Conservation (phyloP, 1,140 invertebrate species). For the Platorchestia sp. region DNA sequence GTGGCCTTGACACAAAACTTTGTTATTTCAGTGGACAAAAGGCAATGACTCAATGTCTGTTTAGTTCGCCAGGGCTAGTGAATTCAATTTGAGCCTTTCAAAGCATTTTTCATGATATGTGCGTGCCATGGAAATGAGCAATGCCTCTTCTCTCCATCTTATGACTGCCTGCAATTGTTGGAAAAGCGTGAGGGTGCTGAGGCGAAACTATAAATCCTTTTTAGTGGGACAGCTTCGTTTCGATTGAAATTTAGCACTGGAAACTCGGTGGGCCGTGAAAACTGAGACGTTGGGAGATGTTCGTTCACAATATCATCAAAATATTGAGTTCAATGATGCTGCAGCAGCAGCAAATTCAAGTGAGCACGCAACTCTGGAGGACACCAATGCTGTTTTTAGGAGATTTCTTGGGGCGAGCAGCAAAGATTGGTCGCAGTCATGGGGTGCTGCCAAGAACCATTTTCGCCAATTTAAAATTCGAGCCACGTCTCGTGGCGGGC, state of each 20-base stretch:
- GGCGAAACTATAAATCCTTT: conserved; percentile 6
- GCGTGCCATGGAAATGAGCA: neutral
- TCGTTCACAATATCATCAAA: neutral
- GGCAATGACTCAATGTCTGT: neutral
- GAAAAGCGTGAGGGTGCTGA: neutral
- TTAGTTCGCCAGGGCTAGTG: neutral
- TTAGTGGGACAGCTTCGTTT: conserved; percentile 19
- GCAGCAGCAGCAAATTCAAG: neutral
- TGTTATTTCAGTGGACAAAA: neutral
- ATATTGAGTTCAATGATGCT: neutral
- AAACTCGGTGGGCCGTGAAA: neutral
- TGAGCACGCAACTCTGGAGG: neutral
- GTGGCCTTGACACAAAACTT: neutral
- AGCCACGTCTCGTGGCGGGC: neutral
- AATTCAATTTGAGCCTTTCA: neutral
- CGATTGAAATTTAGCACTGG: conserved; percentile 34
- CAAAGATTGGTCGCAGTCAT: neutral
- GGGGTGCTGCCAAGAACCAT: neutral
- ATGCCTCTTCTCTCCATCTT: neutral
- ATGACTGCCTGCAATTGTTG: neutral
- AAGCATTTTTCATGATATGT: neutral
- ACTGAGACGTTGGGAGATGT: neutral
- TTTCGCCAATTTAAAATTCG: neutral
- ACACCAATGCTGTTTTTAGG: neutral
- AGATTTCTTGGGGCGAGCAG: neutral